These are phyloP conservation scores for Heteromurus nitidus DNA, from an alignment of 2,888 invertebrate genomes.

Conservation along the genomic window DNA sequence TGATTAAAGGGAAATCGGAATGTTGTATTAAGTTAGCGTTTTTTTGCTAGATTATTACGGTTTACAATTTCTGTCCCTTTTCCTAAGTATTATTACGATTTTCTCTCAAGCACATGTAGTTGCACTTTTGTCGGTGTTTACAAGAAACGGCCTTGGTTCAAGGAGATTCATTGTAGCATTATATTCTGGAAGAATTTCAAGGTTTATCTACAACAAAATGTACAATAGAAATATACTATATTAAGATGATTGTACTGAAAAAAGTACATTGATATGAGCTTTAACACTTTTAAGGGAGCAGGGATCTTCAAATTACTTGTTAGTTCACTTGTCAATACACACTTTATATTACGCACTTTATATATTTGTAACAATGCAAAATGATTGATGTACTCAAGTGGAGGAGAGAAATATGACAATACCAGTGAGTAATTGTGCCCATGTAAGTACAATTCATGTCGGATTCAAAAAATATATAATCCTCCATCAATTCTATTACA, in stretches of 20 bases:
- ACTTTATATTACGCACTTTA: not conserved
- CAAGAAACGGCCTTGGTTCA: not conserved
- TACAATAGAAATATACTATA: not conserved
- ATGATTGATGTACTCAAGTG: not conserved
- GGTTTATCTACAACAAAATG: too few species aligned
- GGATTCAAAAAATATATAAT: not conserved
- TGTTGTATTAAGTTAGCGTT: slow-evolving; percentile 24
- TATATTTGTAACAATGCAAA: not conserved
- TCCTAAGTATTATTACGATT: not conserved
- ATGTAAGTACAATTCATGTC: not conserved
- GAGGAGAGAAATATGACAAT: too few species aligned
- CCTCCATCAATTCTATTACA: too few species aligned
- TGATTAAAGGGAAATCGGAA: slow-evolving; percentile 26
- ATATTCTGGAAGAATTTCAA: not conserved
- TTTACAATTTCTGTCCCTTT: too few species aligned
- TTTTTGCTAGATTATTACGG: not conserved
- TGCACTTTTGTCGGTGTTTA: not conserved
- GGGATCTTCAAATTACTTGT: not conserved
- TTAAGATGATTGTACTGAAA: not conserved
- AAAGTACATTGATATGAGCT: not conserved
- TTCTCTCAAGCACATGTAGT: not conserved
- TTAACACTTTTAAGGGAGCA: slow-evolving; percentile 4
- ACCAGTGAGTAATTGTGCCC: too few species aligned
- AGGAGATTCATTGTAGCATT: not conserved
- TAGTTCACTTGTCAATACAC: not conserved